Conservation (phyloP, 2,797 vertebrate species). For the Coregonus ussuriensis region DNA sequence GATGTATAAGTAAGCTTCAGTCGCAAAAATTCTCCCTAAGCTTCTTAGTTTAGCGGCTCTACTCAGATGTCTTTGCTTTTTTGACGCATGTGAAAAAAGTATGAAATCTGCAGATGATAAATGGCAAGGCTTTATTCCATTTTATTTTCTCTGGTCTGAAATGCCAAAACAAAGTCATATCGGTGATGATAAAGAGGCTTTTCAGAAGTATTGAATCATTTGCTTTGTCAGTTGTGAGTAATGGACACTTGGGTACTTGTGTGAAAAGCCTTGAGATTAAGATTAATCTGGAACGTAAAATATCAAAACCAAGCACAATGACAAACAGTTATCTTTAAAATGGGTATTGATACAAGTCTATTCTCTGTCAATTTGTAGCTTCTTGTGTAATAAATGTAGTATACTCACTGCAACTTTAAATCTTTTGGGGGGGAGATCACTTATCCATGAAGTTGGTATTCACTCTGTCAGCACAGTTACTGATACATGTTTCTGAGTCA, state of each 20-base stretch:
- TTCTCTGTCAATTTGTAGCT: background rate
- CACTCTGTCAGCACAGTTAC: background rate
- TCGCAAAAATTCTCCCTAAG: conserved; percentile 68
- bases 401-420: background rate
- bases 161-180: conserved; percentile 44
- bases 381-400: background rate
- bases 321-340: background rate
- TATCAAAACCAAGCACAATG: background rate
- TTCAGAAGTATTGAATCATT: conserved; percentile 26
- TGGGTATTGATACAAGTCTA: background rate
- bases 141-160: conserved; percentile 30
- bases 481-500: background rate
- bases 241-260: background rate
- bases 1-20: conserved; percentile 53
- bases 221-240: conserved; percentile 1
- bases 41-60: conserved; percentile 68
- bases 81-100: conserved; percentile 49
- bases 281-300: background rate
- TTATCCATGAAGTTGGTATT: background rate
- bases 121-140: conserved; percentile 55
- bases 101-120: conserved; percentile 55
- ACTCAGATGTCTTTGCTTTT: conserved; percentile 59
- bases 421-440: background rate
- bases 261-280: background rate
- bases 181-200: conserved; percentile 34